phyloP scores from a whole-genome alignment of 2,888 invertebrate genomes.

The Ennomos quercinarius region DNA sequence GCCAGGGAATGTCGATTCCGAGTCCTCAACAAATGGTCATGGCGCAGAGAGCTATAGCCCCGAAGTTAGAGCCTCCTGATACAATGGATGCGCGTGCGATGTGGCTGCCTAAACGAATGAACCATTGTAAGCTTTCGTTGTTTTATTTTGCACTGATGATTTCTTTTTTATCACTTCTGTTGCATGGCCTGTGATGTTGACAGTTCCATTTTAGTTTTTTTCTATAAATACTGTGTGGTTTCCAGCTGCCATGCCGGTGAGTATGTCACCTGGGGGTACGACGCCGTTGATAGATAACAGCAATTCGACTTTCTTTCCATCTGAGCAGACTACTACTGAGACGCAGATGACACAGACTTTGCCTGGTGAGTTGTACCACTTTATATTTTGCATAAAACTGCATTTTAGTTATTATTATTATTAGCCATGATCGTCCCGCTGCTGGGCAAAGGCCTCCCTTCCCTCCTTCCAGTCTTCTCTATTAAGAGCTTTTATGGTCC shows the following conservation, averaged over 20 bases:
- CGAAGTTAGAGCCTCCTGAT: slow-evolving; percentile 86
- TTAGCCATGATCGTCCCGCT: too few species aligned
- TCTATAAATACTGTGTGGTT: slow-evolving; percentile 24
- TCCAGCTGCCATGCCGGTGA: slow-evolving; percentile 79
- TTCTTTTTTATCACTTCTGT: slow-evolving; percentile 43
- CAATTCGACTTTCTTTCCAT: slow-evolving; percentile 72
- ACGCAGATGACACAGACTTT: slow-evolving; percentile 74
- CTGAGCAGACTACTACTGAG: slow-evolving; percentile 72
- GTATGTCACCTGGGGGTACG: slow-evolving; percentile 76
- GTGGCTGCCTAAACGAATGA: slow-evolving; percentile 88
- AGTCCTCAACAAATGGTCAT: slow-evolving; percentile 70
- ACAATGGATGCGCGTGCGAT: slow-evolving; percentile 85
- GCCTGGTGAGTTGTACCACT: slow-evolving; percentile 56
- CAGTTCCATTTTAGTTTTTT: neutral
- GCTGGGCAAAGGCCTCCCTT: too few species aligned
- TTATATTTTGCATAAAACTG: neutral
- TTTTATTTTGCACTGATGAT: slow-evolving; percentile 56
- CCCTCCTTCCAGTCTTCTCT: too few species aligned
- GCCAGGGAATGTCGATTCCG: slow-evolving; percentile 73
- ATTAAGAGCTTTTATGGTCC: too few species aligned
- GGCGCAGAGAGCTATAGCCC: slow-evolving; percentile 78
- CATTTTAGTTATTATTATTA: too few species aligned
- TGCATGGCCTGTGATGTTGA: slow-evolving; percentile 22
- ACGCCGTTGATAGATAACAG: slow-evolving; percentile 77
- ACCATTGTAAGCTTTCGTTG: slow-evolving; percentile 86